Evolutionary conservation across 2,888 invertebrate species (phyloP), one percentile per base, ranked within the genome.

Genomic region (Lutraria lutraria): DNA sequence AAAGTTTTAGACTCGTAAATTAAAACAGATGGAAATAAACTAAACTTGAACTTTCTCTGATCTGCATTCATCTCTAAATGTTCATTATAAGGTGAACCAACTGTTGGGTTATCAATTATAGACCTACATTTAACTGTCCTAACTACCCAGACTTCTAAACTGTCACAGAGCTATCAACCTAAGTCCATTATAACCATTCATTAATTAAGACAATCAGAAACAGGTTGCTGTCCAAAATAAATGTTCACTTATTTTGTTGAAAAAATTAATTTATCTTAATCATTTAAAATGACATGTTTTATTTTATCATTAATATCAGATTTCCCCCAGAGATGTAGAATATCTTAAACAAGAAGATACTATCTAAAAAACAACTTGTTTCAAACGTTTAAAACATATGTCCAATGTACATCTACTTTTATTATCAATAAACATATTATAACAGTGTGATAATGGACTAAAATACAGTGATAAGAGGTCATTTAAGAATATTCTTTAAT

Each of bases 1-100:
- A 88, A 31, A 88, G 76, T 76, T 76, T 76, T 34, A 16, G 85
- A 76, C 80, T 80, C 52, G 60, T 85, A 85, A 85, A 85, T 85
- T 85, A 85, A 85, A 85, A 85, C 85, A 85, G 80, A 85, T 80
- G 80, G 79, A 85, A 60, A 79, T 80, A 85, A 56, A 85, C 79
- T 60, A 80, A 80, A 80, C 80, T 29, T 85, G 60, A 85, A 85
- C 85, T 85, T 85, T 85, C 85, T 72, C 56, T 31, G 34, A 79
- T 83, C 68, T 68, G 43, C 83, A 83, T 68, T 83, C 72, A 68
- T 83, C 63, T 68, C 60, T 60, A 6, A 8, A 68, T 25, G 25
- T 68, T 68, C 63, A 25, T 8, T 25, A 68, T 25, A 68, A n/a
- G 6, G 63, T 25, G 21, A 68, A 68, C 25, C 8, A 4, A 68